These are phyloP conservation scores for Amazona guildingii DNA, from an alignment of 2,113 vertebrate genomes.

Conservation along the genomic window DNA sequence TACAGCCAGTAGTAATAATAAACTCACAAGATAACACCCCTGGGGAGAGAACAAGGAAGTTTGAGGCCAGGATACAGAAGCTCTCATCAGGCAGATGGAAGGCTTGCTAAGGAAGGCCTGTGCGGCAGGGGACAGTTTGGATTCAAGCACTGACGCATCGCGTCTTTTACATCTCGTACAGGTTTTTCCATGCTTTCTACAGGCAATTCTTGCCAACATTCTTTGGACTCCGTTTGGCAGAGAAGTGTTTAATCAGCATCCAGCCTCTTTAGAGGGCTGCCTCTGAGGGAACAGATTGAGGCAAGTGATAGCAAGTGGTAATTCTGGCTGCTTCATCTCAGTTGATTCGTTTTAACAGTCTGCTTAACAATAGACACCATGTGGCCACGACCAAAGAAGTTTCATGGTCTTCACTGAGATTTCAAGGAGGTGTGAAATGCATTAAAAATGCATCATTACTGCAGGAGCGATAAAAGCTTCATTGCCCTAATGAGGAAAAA, in stretches of 20 bases:
- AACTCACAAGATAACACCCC: background rate
- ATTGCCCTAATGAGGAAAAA: background rate
- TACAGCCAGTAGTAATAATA: background rate
- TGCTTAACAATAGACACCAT: background rate
- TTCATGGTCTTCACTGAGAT: background rate
- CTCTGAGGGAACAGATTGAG: constrained; percentile 5
- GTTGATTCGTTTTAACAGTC: constrained; percentile 26
- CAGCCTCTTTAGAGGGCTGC: background rate
- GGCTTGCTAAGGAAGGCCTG: background rate
- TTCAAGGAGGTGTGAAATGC: background rate
- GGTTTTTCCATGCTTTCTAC: background rate
- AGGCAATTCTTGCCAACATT: background rate
- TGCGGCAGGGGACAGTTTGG: background rate
- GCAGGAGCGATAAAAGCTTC: background rate
- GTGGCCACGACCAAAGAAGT: background rate
- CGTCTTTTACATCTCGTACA: background rate
- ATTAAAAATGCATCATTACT: background rate
- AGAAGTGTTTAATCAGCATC: background rate
- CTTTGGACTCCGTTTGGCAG: background rate
- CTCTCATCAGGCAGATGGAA: background rate
- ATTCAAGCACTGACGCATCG: background rate
- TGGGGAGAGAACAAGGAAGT: background rate
- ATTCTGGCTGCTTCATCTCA: constrained; percentile 28
- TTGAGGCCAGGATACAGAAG: background rate
- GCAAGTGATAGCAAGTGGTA: background rate